Conservation (phyloP, 2,797 vertebrate species). For the Chelidonichthys spinosus region DNA sequence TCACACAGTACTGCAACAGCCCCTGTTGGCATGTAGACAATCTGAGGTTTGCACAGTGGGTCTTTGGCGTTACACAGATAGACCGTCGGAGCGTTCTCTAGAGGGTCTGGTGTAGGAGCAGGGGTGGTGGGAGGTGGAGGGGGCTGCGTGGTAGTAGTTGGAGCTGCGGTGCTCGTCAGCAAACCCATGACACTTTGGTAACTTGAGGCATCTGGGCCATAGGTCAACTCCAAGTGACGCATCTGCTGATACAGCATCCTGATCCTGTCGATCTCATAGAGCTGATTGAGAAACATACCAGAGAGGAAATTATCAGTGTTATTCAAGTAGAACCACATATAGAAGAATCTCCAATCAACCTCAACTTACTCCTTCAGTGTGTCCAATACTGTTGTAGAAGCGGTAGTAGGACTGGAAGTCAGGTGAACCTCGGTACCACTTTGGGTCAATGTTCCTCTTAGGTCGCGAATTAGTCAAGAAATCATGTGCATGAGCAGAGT, state of each 20-base stretch:
- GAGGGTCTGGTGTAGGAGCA: slow-evolving; percentile 64
- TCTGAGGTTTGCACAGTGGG: slow-evolving; percentile 79
- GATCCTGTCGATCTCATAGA: slow-evolving; percentile 85
- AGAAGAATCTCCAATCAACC: background rate
- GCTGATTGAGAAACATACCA: slow-evolving; percentile 41
- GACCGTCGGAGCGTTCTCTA: slow-evolving; percentile 69
- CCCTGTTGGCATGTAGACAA: slow-evolving; percentile 81
- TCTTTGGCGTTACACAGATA: slow-evolving; percentile 82
- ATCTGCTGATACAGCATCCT: slow-evolving; percentile 85
- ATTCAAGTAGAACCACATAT: background rate
- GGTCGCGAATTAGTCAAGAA: slow-evolving; percentile 79
- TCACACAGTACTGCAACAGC: slow-evolving; percentile 81
- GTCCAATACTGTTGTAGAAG: slow-evolving; percentile 85
- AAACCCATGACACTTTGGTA: slow-evolving; percentile 79
- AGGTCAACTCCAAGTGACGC: slow-evolving; percentile 80
- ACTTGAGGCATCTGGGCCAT: slow-evolving; percentile 78
- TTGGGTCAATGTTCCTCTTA: slow-evolving; percentile 74
- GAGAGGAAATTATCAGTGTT: background rate
- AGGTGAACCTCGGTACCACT: slow-evolving; percentile 79
- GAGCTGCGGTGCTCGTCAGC: slow-evolving; percentile 56
- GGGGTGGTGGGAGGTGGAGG: slow-evolving; percentile 67
- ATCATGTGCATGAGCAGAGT: slow-evolving; percentile 68
- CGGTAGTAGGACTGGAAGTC: slow-evolving; percentile 86
- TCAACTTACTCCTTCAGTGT: slow-evolving; percentile 81
- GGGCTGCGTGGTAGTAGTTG: slow-evolving; percentile 59